Evolutionary conservation across 92 coral and sea anemone genomes (phyloP), one percentile per base, ranked within the genome.

Genomic region (Ricordea florida): DNA sequence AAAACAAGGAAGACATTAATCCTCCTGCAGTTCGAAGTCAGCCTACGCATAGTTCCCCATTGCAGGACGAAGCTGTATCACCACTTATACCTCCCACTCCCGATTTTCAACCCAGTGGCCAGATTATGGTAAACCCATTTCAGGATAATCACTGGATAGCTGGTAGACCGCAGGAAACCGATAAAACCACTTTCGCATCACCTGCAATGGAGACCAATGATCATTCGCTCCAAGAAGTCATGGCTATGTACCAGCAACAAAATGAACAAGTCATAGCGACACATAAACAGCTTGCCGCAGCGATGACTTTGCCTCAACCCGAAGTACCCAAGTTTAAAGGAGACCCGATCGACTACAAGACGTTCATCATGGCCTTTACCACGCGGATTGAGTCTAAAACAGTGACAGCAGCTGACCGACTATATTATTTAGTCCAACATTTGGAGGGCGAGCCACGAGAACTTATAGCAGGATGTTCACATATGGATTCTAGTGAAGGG

Each of bases 361-460:
- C 88, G 3, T 86, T 86, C 44, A 38, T 81, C 17, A 78, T 80
- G 82, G 78, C 79, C 5, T 80, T 79, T 32, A 81, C 50, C 44
- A 49, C 81, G 1, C 88, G 69, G 13, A 74, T 81, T 8, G 69
- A 63, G 38, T 56, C 88, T 0, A 80, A 36, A 38, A 64, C 52
- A 10, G 15, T 18, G 6, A 74, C 31, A 14, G 55, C 40, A 13
- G 76, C 88, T 10, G 91, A 86, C 46, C 57, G 77, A 8, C 40
- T 81, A 62, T 86, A 86, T 35, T 85, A 83, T 32, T 59, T 86
- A 31, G 66, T 74, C 33, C 88, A 81, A 59, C 79, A 61, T 21
- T 63, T 87, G 0, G 75, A 62, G 9, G 93, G 85, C 1, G 85
- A 87, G 47, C 89, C 89, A 0, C 78, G 84, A 35, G 89, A 87